Conservation (phyloP, 30 jellyfish, hydroid and myxozoan genomes). For the Cassiopea xamachana region DNA sequence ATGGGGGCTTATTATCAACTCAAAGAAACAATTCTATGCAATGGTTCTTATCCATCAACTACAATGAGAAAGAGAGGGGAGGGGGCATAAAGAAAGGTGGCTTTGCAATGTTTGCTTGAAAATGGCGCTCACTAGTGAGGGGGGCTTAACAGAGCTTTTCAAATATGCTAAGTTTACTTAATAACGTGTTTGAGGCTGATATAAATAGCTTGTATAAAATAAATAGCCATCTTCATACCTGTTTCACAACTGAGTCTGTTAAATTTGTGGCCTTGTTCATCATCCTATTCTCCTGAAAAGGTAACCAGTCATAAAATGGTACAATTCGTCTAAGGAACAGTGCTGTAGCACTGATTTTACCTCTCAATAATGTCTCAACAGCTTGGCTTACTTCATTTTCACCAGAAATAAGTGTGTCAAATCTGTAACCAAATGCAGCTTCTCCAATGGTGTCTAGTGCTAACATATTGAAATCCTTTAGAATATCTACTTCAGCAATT, state of each 20-base stretch:
- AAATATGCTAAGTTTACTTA: too few species aligned
- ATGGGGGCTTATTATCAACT: too few species aligned
- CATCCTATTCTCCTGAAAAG: slow-evolving; percentile 1
- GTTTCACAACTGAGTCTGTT: slow-evolving; percentile 14
- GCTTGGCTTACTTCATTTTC: slow-evolving; percentile 51
- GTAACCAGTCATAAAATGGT: slow-evolving; percentile 62
- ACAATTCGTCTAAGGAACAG: slow-evolving; percentile 29
- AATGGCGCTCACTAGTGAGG: too few species aligned
- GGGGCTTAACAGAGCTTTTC: too few species aligned
- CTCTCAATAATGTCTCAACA: slow-evolving; percentile 22
- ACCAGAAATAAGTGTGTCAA: slow-evolving; percentile 58
- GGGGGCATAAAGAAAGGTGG: too few species aligned
- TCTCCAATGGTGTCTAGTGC: slow-evolving; percentile 67
- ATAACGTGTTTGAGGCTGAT: too few species aligned
- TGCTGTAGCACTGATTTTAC: slow-evolving; percentile 14
- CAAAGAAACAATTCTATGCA: too few species aligned
- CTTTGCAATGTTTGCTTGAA: too few species aligned
- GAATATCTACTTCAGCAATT: slow-evolving; percentile 57
- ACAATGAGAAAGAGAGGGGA: too few species aligned
- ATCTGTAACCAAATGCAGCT: slow-evolving; percentile 60
- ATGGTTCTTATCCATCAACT: too few species aligned
- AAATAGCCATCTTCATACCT: slow-evolving; percentile 5
- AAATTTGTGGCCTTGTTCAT: slow-evolving; percentile 13
- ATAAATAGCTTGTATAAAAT: too few species aligned
- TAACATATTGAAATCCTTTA: slow-evolving; percentile 14